Conservation (phyloP, 2,888 invertebrate genomes). For the Spisula subtruncata region DNA sequence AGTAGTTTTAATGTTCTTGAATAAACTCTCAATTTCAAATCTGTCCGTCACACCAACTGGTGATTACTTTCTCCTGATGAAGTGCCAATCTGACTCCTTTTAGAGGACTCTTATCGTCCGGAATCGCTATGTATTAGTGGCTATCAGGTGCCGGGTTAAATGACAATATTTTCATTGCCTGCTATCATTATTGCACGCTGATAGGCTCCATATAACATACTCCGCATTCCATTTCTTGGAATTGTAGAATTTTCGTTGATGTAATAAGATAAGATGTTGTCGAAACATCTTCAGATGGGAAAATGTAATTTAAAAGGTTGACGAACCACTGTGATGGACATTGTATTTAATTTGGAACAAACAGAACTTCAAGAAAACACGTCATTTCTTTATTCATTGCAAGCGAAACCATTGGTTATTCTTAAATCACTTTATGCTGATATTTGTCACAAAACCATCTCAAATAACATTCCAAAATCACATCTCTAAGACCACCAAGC, state of each 20-base stretch:
- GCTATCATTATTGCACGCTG: constrained; percentile 35
- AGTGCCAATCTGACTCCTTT: constrained; percentile 40
- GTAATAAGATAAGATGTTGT: background rate
- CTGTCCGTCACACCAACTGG: constrained; percentile 29
- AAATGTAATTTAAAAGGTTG: constrained; percentile 21
- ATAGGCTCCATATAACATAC: constrained; percentile 20
- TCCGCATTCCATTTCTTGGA: background rate
- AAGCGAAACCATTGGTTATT: background rate
- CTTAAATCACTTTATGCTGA: background rate
- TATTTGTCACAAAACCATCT: background rate
- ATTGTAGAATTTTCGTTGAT: background rate
- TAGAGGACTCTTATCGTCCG: constrained; percentile 21
- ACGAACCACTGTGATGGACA: background rate
- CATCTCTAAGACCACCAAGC: too few species aligned
- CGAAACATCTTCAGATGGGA: background rate
- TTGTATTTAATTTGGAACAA: background rate
- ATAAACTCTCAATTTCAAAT: constrained; percentile 32
- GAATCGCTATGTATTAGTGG: background rate
- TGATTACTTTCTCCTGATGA: constrained; percentile 37
- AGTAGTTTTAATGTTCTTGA: constrained; percentile 5
- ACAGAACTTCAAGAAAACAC: background rate
- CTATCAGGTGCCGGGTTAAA: constrained; percentile 39
- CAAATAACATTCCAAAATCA: too few species aligned
- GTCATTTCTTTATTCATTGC: background rate
- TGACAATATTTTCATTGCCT: constrained; percentile 49